phyloP scores from a whole-genome alignment of 2,888 invertebrate species.

The Mesorhabditis spiculigera region DNA sequence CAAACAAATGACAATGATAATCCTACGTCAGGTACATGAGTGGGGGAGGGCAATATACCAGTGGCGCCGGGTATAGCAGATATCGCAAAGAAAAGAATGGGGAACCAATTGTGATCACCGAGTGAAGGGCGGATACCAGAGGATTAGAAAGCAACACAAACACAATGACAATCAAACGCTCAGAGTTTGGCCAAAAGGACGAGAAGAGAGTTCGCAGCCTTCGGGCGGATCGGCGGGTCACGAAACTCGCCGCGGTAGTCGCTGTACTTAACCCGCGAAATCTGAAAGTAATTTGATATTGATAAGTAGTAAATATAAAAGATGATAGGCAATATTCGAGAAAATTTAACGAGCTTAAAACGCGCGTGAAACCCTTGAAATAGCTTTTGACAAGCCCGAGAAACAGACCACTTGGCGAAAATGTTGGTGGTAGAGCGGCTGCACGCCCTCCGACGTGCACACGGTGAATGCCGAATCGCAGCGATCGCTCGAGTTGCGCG shows the following conservation, averaged over 20 bases:
- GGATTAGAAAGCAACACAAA: too few relatives aligned
- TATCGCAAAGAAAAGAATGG: too few relatives aligned
- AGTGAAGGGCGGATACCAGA: too few relatives aligned
- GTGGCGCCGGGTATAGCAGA: too few relatives aligned
- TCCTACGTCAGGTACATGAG: too few relatives aligned
- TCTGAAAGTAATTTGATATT: constrained; percentile 15
- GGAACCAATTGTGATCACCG: too few relatives aligned
- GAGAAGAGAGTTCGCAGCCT: neutral
- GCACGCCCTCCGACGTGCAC: neutral
- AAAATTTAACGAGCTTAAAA: neutral
- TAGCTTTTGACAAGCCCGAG: neutral
- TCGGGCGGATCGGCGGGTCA: constrained; percentile 27
- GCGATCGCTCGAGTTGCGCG: neutral
- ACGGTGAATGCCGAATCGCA: neutral
- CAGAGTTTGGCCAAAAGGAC: constrained; percentile 2
- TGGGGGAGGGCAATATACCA: too few relatives aligned
- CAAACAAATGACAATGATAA: too few relatives aligned
- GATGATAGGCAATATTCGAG: neutral
- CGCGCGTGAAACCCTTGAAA: neutral
- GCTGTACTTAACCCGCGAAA: constrained; percentile 26
- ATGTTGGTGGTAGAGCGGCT: neutral
- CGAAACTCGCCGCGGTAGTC: constrained; percentile 28
- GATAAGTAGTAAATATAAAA: constrained; percentile 1
- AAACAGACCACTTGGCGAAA: neutral
- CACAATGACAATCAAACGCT: neutral